Percentiles rank a stretch among this genome's conserved stretches.
Evolutionary conservation across 2,113 vertebrate species (phyloP).

Genomic region (Tetraodon nigroviridis): DNA sequence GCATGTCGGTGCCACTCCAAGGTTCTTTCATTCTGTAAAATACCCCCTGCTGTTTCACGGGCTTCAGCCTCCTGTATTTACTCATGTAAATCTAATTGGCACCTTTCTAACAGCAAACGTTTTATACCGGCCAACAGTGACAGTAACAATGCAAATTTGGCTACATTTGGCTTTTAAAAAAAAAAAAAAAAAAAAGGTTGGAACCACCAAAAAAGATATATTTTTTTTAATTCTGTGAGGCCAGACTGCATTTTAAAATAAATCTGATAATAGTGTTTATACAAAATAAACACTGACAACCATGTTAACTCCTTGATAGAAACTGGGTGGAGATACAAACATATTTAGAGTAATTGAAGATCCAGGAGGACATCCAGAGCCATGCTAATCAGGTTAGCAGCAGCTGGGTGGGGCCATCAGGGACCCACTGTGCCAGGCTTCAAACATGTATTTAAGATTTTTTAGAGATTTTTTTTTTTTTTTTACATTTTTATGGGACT

Average conservation of each 20-base stretch:
- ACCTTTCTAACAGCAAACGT: slow-evolving; percentile 23
- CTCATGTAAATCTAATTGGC: slow-evolving; percentile 39
- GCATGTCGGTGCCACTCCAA: slow-evolving; percentile 7
- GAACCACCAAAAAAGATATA: slow-evolving; percentile 22
- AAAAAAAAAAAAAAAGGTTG: slow-evolving; percentile 7
- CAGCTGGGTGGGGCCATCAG: not conserved
- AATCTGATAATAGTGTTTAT: slow-evolving; percentile 27
- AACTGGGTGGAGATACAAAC: slow-evolving; percentile 17
- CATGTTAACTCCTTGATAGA: slow-evolving; percentile 1
- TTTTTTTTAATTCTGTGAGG: slow-evolving; percentile 4
- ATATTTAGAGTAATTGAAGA: slow-evolving; percentile 5
- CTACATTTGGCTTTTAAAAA: no score
- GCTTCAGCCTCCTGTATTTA: slow-evolving; percentile 37
- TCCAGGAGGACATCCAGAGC: slow-evolving; percentile 23
- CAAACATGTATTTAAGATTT: not conserved
- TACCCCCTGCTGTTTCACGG: slow-evolving; percentile 37
- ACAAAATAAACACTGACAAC: slow-evolving; percentile 12
- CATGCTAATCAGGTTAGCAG: slow-evolving; percentile 22
- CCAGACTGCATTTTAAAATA: slow-evolving; percentile 5
- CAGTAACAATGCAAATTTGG: slow-evolving; percentile 15
- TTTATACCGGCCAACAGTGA: slow-evolving; percentile 8
- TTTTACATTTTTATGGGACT: not conserved
- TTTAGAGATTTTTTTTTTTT: not conserved
- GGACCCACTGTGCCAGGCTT: not conserved
- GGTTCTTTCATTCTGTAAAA: slow-evolving; percentile 19